Evolutionary conservation across 1,140 invertebrate genomes (phyloP), one percentile per base, ranked within the genome.

Genomic region (Drosophila quadrilineata): DNA sequence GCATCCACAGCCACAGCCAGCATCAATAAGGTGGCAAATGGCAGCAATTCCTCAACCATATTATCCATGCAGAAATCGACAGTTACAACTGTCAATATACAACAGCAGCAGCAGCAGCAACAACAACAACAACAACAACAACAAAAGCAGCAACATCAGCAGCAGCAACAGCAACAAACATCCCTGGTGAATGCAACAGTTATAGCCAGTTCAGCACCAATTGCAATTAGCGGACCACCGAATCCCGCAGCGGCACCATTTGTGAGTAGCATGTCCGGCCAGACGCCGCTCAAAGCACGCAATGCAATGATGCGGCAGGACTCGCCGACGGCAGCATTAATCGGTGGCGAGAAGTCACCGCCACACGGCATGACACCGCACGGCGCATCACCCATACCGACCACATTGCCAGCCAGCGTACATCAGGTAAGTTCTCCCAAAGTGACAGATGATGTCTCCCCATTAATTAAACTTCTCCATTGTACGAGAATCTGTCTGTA

Each of bases 371-470:
- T 88, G 68, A 89, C 88, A 19, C 88, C 87, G 2, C 88, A 88
- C 41, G 73, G 72, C 36, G 75, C 87, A 9, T 88, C 88, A 6
- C 82, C 87, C 45, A 86, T 89, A 71, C 87, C 88, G 45, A 77
- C 87, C 17, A 75, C 76, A 46, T 33, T 88, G 77, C 88, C 91
- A 70, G 89, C 91, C n/a, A 91, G 79, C 33, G 89, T 91, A 12
- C 91, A 92, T 90, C 91, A 92, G 88, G 91, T 92, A 67, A 68
- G 65, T 73, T 8, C 3, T 5, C 29, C 22, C 9, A 10, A 48
- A n/a, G 6, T 35, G 6, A 5, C 10, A 12, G 2, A 17, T 16
- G 6, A n/a, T 0, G 0, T 21, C 3, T n/a, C 8, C 10, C 89
- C 70, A 71, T 90, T 38, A 87, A 90, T 14, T 6, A n/a, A 6